A percentile compares a stretch with the other conserved stretches of the same genome.
Conservation (phyloP, 2,113 vertebrate genomes). For the Hemibagrus wyckioides region DNA sequence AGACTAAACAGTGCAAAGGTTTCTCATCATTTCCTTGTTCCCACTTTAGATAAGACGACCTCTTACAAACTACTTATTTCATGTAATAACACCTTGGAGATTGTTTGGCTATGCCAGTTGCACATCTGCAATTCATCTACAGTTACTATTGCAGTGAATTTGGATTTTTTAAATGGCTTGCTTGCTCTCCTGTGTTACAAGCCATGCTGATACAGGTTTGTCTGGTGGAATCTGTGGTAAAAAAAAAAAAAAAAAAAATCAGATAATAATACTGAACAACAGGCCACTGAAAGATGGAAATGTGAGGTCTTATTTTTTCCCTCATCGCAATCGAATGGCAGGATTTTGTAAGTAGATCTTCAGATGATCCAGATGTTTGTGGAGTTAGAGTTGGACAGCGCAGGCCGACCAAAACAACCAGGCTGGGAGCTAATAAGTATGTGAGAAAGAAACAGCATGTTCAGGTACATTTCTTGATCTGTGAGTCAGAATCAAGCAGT, state of each 20-base stretch:
- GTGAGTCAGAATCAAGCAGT: background rate
- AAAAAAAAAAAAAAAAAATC: conserved; percentile 14
- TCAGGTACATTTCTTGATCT: background rate
- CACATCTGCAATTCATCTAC: conserved; percentile 40
- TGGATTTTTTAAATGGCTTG: conserved; percentile 43
- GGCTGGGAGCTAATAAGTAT: background rate
- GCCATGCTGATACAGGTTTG: conserved; percentile 32
- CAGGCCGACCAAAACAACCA: background rate
- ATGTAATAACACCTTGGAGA: conserved; percentile 46
- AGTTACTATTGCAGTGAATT: conserved; percentile 38
- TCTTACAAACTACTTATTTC: conserved; percentile 41
- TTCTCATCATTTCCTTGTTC: conserved; percentile 44
- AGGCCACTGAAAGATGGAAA: conserved; percentile 35
- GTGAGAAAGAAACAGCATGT: background rate
- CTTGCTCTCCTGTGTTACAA: conserved; percentile 33
- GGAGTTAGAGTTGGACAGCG: background rate
- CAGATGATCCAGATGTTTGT: conserved; percentile 18
- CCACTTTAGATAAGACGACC: conserved; percentile 47
- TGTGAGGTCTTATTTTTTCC: conserved; percentile 2
- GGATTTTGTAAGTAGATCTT: conserved; percentile 31
- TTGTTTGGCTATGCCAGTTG: conserved; percentile 29
- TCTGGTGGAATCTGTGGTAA: conserved; percentile 26
- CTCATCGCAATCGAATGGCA: background rate
- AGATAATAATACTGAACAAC: conserved; percentile 27
- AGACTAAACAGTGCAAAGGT: conserved; percentile 49